Percentiles rank a stretch among this genome's conserved stretches.
phyloP scores from a whole-genome alignment of 1,140 invertebrate genomes.

The Periplaneta americana region DNA sequence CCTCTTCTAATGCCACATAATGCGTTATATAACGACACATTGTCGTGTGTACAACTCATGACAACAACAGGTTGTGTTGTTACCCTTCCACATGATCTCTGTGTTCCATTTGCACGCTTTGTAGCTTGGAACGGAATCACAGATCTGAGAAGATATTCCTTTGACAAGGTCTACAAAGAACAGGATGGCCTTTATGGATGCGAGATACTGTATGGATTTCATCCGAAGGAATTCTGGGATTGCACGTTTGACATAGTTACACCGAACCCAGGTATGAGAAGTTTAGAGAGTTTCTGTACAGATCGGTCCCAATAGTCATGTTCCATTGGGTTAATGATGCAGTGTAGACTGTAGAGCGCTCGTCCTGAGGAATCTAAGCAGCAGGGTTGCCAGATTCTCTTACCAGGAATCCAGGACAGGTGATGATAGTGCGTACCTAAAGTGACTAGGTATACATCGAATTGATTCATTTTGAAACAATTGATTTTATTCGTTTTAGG shows the following conservation, averaged over 20 bases:
- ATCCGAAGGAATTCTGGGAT: slow-evolving; percentile 84
- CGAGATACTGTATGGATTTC: slow-evolving; percentile 69
- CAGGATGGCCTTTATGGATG: no score
- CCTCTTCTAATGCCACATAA: slow-evolving; percentile 72
- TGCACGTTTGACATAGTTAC: slow-evolving; percentile 92
- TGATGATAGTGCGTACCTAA: no score
- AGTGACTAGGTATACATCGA: no score
- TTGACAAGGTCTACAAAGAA: slow-evolving; percentile 85
- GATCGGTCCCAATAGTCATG: no score
- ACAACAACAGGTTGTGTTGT: slow-evolving; percentile 76
- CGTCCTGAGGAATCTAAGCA: no score
- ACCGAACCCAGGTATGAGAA: slow-evolving; percentile 52
- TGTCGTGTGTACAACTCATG: slow-evolving; percentile 73
- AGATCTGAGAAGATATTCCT: slow-evolving; percentile 74
- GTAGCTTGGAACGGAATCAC: slow-evolving; percentile 76
- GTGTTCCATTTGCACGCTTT: slow-evolving; percentile 73
- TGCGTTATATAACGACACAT: slow-evolving; percentile 45
- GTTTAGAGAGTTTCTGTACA: no score
- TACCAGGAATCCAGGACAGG: no score
- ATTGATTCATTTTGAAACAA: no score
- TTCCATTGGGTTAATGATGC: no score
- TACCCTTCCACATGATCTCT: slow-evolving; percentile 69
- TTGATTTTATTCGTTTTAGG: no score
- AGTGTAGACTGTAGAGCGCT: no score
- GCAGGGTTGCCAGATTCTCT: no score